Percentiles rank a stretch among this genome's conserved stretches.
phyloP scores from a whole-genome alignment of 2,797 vertebrate species.

The Chanos chanos region DNA sequence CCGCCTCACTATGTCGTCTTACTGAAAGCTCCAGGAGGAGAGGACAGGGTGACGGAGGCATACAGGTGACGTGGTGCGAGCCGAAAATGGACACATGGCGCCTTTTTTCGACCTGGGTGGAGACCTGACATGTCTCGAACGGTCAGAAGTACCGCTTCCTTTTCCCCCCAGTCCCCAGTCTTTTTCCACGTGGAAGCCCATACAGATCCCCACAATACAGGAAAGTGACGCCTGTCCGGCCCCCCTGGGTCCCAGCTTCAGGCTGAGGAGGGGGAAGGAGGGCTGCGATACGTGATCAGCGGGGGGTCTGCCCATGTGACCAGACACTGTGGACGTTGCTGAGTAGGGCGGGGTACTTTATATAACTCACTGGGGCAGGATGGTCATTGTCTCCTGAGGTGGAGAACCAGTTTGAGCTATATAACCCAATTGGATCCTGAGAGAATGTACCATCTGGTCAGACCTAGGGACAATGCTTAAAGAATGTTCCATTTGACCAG shows the following conservation, averaged over 20 bases:
- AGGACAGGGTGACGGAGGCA: background rate
- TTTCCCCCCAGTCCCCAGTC: conserved; percentile 10
- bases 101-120: conserved; percentile 3
- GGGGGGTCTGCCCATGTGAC: background rate
- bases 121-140: background rate
- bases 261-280: background rate
- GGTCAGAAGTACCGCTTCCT: conserved; percentile 5
- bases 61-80: background rate
- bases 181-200: background rate
- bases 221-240: conserved; percentile 9
- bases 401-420: too few species aligned
- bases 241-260: background rate
- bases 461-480: too few species aligned
- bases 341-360: background rate
- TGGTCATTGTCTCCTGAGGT: too few species aligned
- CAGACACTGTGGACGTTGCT: background rate
- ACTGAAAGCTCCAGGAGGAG: background rate
- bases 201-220: conserved; percentile 8
- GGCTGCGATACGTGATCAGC: background rate
- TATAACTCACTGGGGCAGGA: too few species aligned
- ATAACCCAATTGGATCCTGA: too few species aligned
- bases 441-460: too few species aligned
- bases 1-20: background rate
- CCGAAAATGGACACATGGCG: background rate
- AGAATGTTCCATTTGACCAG: too few species aligned